Evolutionary conservation across 1,140 invertebrate species (phyloP).

Genomic region (Kradibia gibbosae): DNA sequence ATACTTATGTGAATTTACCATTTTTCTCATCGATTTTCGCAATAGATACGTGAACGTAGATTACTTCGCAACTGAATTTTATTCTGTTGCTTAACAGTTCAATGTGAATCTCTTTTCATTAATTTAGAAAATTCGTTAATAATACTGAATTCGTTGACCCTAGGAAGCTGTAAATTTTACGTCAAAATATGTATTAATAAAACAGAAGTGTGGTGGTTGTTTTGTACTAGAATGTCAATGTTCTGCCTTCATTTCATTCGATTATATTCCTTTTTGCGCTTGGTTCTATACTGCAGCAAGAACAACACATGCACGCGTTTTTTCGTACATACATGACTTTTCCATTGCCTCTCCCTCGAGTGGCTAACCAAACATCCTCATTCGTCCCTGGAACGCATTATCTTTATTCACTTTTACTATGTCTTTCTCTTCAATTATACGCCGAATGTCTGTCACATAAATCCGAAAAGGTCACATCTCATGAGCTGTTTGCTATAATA

Average conservation of each 20-base stretch:
- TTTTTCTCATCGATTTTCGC: no score
- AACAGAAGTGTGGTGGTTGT: conserved; percentile 58
- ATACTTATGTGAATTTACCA: no score
- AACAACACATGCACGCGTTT: conserved; percentile 53
- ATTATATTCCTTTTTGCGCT: conserved; percentile 57
- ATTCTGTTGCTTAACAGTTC: no score
- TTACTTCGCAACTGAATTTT: no score
- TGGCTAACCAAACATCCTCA: no score
- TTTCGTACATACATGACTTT: conserved; percentile 56
- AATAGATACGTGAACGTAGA: no score
- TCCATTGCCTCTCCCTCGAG: neutral
- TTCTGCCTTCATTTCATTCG: conserved; percentile 48
- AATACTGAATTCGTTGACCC: neutral
- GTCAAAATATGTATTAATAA: conserved; percentile 60
- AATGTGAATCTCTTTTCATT: neutral
- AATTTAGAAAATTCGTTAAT: conserved; percentile 34
- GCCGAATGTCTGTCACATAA: conserved; percentile 35
- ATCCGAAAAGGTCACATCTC: conserved; percentile 25
- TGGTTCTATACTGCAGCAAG: conserved; percentile 47
- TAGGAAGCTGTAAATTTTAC: conserved; percentile 59
- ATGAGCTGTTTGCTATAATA: neutral
- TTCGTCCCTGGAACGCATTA: no score
- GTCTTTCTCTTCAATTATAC: neutral
- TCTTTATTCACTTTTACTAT: neutral
- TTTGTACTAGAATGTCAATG: conserved; percentile 64